phyloP scores from a whole-genome alignment of 2,113 vertebrate species.

The Lipophrys pholis region DNA sequence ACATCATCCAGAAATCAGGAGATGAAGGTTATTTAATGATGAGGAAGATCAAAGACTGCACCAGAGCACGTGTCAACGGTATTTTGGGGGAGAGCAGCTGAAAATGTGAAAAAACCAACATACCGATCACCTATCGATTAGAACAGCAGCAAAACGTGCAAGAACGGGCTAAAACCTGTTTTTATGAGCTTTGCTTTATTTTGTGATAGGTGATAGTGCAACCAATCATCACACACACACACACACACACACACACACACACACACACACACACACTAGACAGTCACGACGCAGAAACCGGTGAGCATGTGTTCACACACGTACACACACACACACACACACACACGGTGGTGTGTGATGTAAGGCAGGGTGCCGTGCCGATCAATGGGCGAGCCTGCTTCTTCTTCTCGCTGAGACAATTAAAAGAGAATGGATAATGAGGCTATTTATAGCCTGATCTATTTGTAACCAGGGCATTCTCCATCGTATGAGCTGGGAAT shows the following conservation, averaged over 20 bases:
- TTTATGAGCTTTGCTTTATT: constrained; percentile 31
- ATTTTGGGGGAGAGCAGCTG: constrained; percentile 10
- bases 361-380: constrained; percentile 50
- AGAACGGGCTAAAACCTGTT: constrained; percentile 33
- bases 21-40: constrained; percentile 43
- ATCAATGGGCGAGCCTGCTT: constrained; percentile 71
- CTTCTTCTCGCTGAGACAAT: constrained; percentile 69
- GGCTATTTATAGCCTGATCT: constrained; percentile 80
- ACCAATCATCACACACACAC: constrained; percentile 38
- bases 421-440: constrained; percentile 82
- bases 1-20: constrained; percentile 21
- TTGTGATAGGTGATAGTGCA: constrained; percentile 18
- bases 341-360: constrained; percentile 53
- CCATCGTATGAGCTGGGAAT: constrained; percentile 47
- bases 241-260: constrained; percentile 36
- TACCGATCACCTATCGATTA: background rate
- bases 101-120: constrained; percentile 34
- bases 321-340: background rate
- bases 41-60: constrained; percentile 31
- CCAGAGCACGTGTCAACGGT: constrained; percentile 23
- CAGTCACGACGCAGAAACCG: constrained; percentile 52
- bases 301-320: background rate
- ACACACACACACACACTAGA: constrained; percentile 40
- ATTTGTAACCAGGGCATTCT: constrained; percentile 81
- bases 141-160: background rate